Evolutionary conservation across 1,140 invertebrate species (phyloP), one percentile per base, ranked within the genome.

Genomic region (Eulimnadia texana): DNA sequence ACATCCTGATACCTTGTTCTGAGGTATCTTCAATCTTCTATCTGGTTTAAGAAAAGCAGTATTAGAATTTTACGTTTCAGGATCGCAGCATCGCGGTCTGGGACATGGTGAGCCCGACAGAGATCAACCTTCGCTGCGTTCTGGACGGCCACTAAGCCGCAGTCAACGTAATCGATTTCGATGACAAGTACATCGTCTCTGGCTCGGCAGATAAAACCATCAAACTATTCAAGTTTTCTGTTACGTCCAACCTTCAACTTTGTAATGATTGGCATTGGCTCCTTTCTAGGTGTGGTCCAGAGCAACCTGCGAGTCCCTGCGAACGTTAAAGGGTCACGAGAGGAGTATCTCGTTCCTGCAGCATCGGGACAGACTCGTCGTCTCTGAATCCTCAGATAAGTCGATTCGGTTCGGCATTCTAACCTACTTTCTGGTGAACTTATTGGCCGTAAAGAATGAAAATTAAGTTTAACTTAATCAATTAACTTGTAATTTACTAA

Each of bases 1-100:
- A 94, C 55, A 95, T 99, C 84, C 98, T 99, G 93, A 97, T 99
- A 61, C 99, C 97, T 6, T 99, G 97, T 78, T 97, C 93, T 42
- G 98, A 98, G 82, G 90, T 93, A 74, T 69, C 71, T 25, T 59
- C n/a, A 51, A 29, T 23, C 22, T 20, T 20, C 23, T 69, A 25
- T 6, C 20, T 1, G 11, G 52, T 64, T 65, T 62, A 69, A 55
- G 55, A 28, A 56, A 23, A 56, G 62, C 19, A 16, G 29, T 16
- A 0, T 54, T 2, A 42, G 16, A 9, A 1, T 25, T 54, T 54
- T 16, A 1, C 19, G 19, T 68, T 73, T 28, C 70, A 95, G 88
- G 97, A 99, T 77, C 86, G 97, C 62, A 96, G 93, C 29, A 99
- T 99, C 76, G 95, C 95, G 11, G 97, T 99, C 0, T 99, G 97